Evolutionary conservation across 2,113 vertebrate genomes (phyloP), one percentile per base, ranked within the genome.

Genomic region (Propithecus coquereli): DNA sequence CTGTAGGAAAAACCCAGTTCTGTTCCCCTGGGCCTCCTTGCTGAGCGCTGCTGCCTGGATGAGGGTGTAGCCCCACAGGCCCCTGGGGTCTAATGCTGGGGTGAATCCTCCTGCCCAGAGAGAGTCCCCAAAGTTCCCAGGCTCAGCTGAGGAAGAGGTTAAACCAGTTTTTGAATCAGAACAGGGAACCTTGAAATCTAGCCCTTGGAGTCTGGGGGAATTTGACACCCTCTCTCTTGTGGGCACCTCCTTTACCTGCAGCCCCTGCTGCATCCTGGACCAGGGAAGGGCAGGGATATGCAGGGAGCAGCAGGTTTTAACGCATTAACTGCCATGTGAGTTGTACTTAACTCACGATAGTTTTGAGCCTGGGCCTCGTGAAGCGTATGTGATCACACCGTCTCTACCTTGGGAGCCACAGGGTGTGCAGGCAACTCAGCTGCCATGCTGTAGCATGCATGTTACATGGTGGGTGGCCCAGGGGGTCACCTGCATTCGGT

Each of bases 81-180:
- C 47, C 57, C 66, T 0, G 18, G n/a, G n/a, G 9, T 57, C 40
- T 80, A 25, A 25, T 6, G 63, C 73, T 32, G 4, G 30, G 68
- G 47, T 23, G 11, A 25, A 37, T 16, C 6, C 16, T 34, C 32
- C 45, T 89, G 63, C 45, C 1, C 84, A 76, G 34, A 18, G 25
- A 7, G 63, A 47, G 27, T 17, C 54, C 30, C 16, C 5, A 18
- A 20, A 14, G 43, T 66, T 47, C 43, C 80, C 37, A 9, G 74
- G 73, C 82, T 95, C 43, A 47, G 61, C 68, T 17, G 14, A 8
- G 43, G 37, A 71, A 95, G 50, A 88, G 47, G 52, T n/a, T 65
- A 79, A 90, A 96, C 89, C 3, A 25, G 68, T 87, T 95, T 52
- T 83, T 61, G 47, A 82, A 66, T 94, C 91, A 13, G 65, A 93